Evolutionary conservation across 2,797 vertebrate genomes (phyloP).

Genomic region (Cryptoblepharus egeriae): DNA sequence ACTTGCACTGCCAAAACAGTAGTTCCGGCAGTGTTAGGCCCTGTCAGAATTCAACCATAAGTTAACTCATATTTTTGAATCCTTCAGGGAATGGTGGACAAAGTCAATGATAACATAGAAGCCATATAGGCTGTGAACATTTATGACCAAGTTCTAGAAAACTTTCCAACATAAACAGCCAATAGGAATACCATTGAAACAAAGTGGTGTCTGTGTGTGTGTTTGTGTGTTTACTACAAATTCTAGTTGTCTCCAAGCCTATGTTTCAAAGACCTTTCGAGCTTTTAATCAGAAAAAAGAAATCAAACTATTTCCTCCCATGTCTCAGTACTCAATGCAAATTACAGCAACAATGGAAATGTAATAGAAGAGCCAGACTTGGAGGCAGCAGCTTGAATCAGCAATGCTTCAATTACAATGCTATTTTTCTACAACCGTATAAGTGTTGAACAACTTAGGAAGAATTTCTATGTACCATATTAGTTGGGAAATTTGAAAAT

Average conservation of each 20-base stretch:
- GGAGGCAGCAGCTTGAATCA: neutral
- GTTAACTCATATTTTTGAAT: too few species aligned
- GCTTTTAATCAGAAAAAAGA: neutral
- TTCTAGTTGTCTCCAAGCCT: neutral
- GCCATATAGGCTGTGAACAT: too few species aligned
- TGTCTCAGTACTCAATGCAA: neutral
- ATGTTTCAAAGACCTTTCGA: neutral
- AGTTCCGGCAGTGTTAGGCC: too few species aligned
- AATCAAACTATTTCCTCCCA: neutral
- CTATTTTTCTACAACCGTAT: neutral
- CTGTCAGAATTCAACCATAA: too few species aligned
- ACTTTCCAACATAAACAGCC: neutral
- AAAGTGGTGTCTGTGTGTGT: too few species aligned
- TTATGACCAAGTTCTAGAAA: neutral
- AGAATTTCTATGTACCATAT: neutral
- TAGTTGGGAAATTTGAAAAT: neutral
- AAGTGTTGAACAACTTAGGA: neutral
- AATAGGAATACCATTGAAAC: neutral
- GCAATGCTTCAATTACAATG: neutral
- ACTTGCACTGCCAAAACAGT: too few species aligned
- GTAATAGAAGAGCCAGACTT: neutral
- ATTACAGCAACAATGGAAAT: neutral
- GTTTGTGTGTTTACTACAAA: too few species aligned
- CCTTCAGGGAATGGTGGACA: too few species aligned
- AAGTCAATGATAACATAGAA: too few species aligned